Conservation (phyloP, 2,113 vertebrate species). For the Upupa epops region DNA sequence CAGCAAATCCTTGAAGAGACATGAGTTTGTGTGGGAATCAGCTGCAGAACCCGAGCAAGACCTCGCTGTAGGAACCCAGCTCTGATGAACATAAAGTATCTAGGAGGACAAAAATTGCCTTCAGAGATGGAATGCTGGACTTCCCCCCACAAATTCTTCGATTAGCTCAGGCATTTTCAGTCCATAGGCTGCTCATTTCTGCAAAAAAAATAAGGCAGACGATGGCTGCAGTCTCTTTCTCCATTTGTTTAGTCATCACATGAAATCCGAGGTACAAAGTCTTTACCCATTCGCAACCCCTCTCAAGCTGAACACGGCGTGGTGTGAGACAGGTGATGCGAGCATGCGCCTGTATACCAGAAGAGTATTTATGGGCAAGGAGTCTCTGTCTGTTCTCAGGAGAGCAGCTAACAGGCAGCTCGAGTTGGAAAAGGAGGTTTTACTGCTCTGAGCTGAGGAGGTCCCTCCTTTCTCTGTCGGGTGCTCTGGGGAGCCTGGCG, state of each 20-base stretch:
- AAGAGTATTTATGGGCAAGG: rapidly evolving
- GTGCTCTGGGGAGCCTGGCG: background rate
- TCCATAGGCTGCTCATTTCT: background rate
- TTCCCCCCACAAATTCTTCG: background rate
- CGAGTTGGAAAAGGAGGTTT: background rate
- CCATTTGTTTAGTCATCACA: background rate
- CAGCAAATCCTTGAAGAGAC: background rate
- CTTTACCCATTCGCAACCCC: background rate
- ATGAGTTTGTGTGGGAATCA: background rate
- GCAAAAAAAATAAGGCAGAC: rapidly evolving
- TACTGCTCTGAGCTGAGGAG: background rate
- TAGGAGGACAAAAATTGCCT: background rate
- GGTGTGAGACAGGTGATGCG: background rate
- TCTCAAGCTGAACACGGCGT: background rate
- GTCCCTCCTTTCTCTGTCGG: background rate
- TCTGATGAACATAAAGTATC: background rate
- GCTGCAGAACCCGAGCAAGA: background rate
- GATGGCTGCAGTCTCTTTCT: background rate
- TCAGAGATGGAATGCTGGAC: background rate
- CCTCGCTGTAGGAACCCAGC: background rate
- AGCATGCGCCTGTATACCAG: rapidly evolving
- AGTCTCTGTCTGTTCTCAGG: background rate
- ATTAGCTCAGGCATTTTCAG: background rate
- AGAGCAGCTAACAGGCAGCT: background rate
- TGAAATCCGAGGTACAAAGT: background rate